Conservation (phyloP, 2,113 vertebrate species). For the Apistogramma diplotaenia region DNA sequence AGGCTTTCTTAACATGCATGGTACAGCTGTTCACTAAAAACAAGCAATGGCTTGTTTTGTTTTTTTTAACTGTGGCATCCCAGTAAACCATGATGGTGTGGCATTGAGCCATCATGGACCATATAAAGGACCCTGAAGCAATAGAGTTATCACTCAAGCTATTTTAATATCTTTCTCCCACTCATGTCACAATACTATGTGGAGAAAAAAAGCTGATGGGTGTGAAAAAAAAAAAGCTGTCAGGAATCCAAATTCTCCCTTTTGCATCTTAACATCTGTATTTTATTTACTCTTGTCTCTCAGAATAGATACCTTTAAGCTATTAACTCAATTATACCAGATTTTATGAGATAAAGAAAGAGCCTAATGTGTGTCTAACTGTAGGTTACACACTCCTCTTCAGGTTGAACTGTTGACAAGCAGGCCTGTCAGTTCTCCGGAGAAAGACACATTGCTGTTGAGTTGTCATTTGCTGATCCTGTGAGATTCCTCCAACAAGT, state of each 20-base stretch:
- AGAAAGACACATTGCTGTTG: conserved; percentile 18
- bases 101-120: background rate
- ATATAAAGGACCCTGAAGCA: background rate
- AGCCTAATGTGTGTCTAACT: background rate
- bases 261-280: background rate
- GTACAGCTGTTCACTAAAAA: background rate
- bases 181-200: background rate
- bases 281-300: background rate
- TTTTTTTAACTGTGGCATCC: background rate
- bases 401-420: conserved; percentile 30
- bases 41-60: background rate
- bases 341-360: background rate
- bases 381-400: background rate
- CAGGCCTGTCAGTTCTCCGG: conserved; percentile 24
- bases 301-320: background rate
- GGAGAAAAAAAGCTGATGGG: background rate
- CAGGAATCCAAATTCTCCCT: background rate
- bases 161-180: background rate
- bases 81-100: background rate
- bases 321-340: background rate
- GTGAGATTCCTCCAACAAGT: conserved; percentile 15
- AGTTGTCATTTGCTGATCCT: conserved; percentile 28
- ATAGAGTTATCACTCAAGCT: background rate
- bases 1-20: background rate
- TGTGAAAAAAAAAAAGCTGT: background rate